These are phyloP conservation scores for Halichondria panicea DNA, from an alignment of 37 sponge, comb jelly and placozoan species.

Conservation along the genomic window DNA sequence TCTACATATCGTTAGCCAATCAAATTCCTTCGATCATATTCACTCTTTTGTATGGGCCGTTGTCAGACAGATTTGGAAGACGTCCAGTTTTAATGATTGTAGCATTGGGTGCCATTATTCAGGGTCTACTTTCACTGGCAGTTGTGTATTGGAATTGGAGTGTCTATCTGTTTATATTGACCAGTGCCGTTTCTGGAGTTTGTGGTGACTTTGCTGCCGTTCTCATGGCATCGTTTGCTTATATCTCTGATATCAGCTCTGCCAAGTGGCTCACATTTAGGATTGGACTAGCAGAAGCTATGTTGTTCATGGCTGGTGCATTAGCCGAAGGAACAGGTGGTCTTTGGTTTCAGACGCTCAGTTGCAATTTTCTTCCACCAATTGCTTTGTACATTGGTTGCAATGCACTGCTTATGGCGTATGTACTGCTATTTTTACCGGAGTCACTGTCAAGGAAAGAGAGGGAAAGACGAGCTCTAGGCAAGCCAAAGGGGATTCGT, in stretches of 20 bases:
- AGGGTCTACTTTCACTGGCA: background rate
- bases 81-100: slow-evolving; percentile 25
- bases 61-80: slow-evolving; percentile 56
- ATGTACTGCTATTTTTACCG: slow-evolving; percentile 40
- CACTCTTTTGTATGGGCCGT: slow-evolving; percentile 41
- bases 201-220: slow-evolving; percentile 48
- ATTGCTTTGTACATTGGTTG: slow-evolving; percentile 11
- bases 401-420: slow-evolving; percentile 6
- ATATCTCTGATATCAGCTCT: slow-evolving; percentile 54
- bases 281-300: slow-evolving; percentile 34
- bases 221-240: slow-evolving; percentile 35
- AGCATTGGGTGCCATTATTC: slow-evolving; percentile 3
- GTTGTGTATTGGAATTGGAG: slow-evolving; percentile 25
- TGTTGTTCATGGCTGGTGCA: slow-evolving; percentile 37
- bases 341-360: slow-evolving; percentile 22
- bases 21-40: slow-evolving; percentile 17
- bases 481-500: background rate
- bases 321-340: slow-evolving; percentile 19
- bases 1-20: background rate
- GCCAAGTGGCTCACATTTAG: slow-evolving; percentile 25
- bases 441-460: slow-evolving; percentile 19
- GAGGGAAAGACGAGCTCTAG: background rate
- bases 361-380: slow-evolving; percentile 34
- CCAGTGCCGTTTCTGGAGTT: slow-evolving; percentile 6
- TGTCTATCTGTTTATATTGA: slow-evolving; percentile 13